Conservation (phyloP, 2,888 invertebrate species). For the Rotaria socialis region DNA sequence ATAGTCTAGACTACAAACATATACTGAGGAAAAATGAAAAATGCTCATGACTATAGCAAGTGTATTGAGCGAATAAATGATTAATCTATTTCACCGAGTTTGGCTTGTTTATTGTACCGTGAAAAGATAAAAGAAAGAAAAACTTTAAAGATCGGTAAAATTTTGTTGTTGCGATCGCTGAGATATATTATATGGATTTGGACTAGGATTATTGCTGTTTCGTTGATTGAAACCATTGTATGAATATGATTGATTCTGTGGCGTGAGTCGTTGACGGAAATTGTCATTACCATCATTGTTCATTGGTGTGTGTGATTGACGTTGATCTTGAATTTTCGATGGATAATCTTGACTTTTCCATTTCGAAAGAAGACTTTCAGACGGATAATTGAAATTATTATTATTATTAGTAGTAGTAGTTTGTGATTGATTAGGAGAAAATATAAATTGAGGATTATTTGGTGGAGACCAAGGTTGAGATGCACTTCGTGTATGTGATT, state of each 20-base stretch:
- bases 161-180: slow-evolving; percentile 5
- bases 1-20: neutral
- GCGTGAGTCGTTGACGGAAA: neutral
- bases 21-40: neutral
- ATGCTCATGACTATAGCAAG: neutral
- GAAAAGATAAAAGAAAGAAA: neutral
- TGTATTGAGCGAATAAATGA: neutral
- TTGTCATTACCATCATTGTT: neutral
- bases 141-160: slow-evolving; percentile 22
- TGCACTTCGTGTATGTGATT: slow-evolving; percentile 1
- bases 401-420: neutral
- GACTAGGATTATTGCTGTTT: neutral
- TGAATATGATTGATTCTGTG: neutral
- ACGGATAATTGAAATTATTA: neutral
- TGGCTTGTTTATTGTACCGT: neutral
- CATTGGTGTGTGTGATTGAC: neutral
- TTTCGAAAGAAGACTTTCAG: neutral
- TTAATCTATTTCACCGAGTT: slow-evolving; percentile 22
- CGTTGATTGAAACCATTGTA: neutral
- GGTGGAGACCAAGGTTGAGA: slow-evolving; percentile 32
- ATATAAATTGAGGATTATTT: neutral
- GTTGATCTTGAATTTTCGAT: neutral
- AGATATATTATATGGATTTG: neutral
- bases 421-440: slow-evolving; percentile 16
- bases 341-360: neutral